Conservation (phyloP, 2,888 invertebrate species). For the Eristalis pertinax region DNA sequence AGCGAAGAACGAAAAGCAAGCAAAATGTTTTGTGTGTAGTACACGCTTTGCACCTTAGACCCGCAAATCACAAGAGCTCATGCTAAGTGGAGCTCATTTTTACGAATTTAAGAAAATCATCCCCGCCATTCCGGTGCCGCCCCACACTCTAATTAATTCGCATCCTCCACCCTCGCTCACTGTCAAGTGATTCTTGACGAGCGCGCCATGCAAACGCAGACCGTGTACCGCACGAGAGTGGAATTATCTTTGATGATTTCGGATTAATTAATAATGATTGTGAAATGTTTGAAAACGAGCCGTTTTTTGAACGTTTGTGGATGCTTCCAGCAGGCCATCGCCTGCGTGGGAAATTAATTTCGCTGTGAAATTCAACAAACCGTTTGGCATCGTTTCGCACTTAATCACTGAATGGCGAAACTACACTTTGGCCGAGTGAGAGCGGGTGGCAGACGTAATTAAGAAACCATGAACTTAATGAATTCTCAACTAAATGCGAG, state of each 20-base stretch:
- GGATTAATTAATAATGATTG: conserved; percentile 15
- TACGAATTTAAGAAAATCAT: no score
- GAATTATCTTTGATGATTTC: conserved; percentile 10
- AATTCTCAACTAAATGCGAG: neutral
- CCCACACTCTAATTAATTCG: no score
- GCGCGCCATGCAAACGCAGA: neutral
- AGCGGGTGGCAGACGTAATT: neutral
- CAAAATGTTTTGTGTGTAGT: no score
- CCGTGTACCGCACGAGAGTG: neutral
- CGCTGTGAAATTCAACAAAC: conserved; percentile 4
- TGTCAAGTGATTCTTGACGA: no score
- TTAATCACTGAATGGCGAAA: conserved; percentile 11
- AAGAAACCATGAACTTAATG: neutral
- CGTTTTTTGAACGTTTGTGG: neutral
- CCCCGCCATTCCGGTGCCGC: no score
- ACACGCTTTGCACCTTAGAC: no score
- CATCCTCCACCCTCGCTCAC: no score
- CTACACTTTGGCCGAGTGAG: no score
- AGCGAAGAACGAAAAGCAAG: no score
- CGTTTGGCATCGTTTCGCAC: neutral
- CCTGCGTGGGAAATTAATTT: conserved; percentile 9
- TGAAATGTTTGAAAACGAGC: neutral
- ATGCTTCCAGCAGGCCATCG: no score
- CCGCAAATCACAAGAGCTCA: no score
- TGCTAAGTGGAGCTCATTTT: no score